Evolutionary conservation across 2,797 vertebrate genomes (phyloP).

Genomic region (Poeciliopsis infans): DNA sequence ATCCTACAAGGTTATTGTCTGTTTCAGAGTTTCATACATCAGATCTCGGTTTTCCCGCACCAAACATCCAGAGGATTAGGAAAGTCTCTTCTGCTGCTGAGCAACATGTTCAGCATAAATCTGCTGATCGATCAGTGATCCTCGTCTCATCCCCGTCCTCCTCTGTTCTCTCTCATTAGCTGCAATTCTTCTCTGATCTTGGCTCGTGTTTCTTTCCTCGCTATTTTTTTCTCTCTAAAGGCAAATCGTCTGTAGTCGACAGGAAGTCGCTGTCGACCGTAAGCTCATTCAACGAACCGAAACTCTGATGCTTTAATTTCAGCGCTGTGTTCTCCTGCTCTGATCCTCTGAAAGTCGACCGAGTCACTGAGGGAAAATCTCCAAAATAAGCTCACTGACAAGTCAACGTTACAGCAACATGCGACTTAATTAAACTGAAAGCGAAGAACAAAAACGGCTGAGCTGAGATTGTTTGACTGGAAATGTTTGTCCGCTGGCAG

Average conservation of each 20-base stretch:
- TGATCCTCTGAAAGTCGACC: slow-evolving; percentile 53
- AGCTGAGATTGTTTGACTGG: slow-evolving; percentile 1
- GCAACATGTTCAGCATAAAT: slow-evolving; percentile 41
- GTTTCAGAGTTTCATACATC: no score
- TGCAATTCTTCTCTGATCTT: slow-evolving; percentile 50
- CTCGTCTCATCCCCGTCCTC: slow-evolving; percentile 22
- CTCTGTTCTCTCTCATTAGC: slow-evolving; percentile 61
- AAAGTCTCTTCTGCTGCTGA: slow-evolving; percentile 11
- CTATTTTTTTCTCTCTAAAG: slow-evolving; percentile 19
- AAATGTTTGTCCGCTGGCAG: slow-evolving; percentile 5
- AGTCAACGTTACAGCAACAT: slow-evolving; percentile 45
- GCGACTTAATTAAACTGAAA: slow-evolving; percentile 31
- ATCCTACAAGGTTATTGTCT: no score
- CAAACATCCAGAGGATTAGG: slow-evolving; percentile 8
- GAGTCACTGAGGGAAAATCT: slow-evolving; percentile 46
- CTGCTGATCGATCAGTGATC: slow-evolving; percentile 34
- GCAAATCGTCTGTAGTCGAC: background rate
- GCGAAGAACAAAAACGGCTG: slow-evolving; percentile 20
- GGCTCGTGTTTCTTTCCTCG: slow-evolving; percentile 43
- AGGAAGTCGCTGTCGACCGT: no score
- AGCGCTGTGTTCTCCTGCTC: slow-evolving; percentile 10
- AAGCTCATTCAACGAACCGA: background rate
- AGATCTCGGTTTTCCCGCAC: background rate
- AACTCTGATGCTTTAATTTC: no score
- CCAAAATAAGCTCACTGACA: slow-evolving; percentile 48